These are phyloP conservation scores for Nymphalis urticae DNA, from an alignment of 2,888 invertebrate genomes.

Conservation along the genomic window DNA sequence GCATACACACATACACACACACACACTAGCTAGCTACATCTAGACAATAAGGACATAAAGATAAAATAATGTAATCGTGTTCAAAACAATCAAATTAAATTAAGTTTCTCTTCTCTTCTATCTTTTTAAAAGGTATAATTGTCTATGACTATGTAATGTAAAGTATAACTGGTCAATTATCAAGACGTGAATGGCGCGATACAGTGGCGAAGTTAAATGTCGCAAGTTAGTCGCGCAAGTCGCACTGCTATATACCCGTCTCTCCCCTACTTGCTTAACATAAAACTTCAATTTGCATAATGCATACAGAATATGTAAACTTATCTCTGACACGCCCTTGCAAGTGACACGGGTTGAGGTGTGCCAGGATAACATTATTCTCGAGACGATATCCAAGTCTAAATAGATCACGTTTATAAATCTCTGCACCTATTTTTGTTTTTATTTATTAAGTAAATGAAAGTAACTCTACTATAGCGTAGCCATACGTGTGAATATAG, in stretches of 20 bases:
- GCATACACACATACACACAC: too few species aligned
- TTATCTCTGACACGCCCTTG: slow-evolving; percentile 78
- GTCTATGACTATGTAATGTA: too few species aligned
- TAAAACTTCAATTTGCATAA: slow-evolving; percentile 81
- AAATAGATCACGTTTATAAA: slow-evolving; percentile 75
- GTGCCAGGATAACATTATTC: slow-evolving; percentile 79
- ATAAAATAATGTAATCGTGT: too few species aligned
- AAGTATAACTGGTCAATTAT: not conserved
- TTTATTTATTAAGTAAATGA: not conserved
- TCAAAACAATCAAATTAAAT: too few species aligned
- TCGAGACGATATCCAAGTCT: slow-evolving; percentile 73
- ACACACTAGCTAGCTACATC: too few species aligned
- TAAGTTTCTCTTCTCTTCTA: too few species aligned
- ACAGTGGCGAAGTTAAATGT: slow-evolving; percentile 60
- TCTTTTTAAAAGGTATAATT: too few species aligned
- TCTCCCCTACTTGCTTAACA: slow-evolving; percentile 63
- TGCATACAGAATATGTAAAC: slow-evolving; percentile 80
- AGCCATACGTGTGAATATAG: too few species aligned
- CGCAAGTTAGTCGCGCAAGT: slow-evolving; percentile 39
- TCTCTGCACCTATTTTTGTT: slow-evolving; percentile 34
- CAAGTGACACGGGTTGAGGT: slow-evolving; percentile 74
- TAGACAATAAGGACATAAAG: too few species aligned
- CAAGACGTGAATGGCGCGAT: slow-evolving; percentile 33
- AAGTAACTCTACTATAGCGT: too few species aligned
- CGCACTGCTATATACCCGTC: slow-evolving; percentile 35